Percentiles rank a stretch among this genome's conserved stretches.
These are phyloP conservation scores for Tadarida brasiliensis DNA, from an alignment of 2,797 vertebrate species.

Conservation along the genomic window DNA sequence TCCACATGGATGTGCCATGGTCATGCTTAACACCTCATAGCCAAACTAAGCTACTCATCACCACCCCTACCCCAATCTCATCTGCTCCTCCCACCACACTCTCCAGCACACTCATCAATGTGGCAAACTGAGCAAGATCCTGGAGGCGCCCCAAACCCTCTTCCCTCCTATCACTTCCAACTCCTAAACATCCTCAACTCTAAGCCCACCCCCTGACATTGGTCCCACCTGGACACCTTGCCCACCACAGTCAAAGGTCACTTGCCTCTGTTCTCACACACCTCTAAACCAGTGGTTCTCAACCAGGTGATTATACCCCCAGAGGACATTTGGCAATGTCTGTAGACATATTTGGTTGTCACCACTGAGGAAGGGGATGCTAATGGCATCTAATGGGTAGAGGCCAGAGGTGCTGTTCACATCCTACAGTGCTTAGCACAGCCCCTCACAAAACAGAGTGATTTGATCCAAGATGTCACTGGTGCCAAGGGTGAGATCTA, in stretches of 20 bases:
- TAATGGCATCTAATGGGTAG: not conserved
- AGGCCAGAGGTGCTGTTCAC: not conserved
- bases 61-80: not conserved
- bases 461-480: not conserved
- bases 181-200: not conserved
- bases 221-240: not conserved
- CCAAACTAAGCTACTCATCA: no score
- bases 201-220: not conserved
- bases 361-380: not conserved
- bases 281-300: not conserved
- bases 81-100: no score
- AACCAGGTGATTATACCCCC: not conserved
- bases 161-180: not conserved
- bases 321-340: not conserved
- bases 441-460: not conserved
- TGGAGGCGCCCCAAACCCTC: not conserved
- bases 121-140: not conserved
- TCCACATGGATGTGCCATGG: no score
- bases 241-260: not conserved
- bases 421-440: not conserved
- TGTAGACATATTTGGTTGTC: not conserved
- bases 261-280: not conserved
- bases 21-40: not conserved
- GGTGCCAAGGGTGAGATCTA: not conserved
- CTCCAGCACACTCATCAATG: not conserved